A percentile compares a stretch with the other conserved stretches of the same genome.
phyloP scores from a whole-genome alignment of 2,888 invertebrate species.

The Notodonta ziczac region DNA sequence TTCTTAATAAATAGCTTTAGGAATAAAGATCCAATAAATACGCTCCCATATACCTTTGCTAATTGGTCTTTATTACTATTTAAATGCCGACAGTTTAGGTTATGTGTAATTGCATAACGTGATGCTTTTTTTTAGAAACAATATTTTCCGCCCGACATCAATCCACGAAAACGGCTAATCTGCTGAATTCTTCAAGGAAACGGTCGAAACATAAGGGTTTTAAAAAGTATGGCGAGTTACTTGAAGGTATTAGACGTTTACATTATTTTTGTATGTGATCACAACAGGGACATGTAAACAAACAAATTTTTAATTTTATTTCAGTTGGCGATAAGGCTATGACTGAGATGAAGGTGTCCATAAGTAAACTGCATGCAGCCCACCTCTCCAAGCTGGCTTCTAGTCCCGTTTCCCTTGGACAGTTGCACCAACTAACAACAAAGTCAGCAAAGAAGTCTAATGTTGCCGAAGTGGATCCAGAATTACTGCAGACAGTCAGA shows the following conservation, averaged over 20 bases:
- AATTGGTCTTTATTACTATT: neutral
- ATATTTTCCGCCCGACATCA: slow-evolving; percentile 62
- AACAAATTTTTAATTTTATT: slow-evolving; percentile 37
- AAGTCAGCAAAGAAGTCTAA: slow-evolving; percentile 51
- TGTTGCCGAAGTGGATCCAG: slow-evolving; percentile 68
- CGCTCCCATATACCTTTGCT: neutral
- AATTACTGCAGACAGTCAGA: slow-evolving; percentile 70
- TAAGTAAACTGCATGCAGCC: slow-evolving; percentile 87
- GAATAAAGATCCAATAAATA: neutral
- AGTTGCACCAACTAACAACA: slow-evolving; percentile 83
- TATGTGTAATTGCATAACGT: slow-evolving; percentile 70
- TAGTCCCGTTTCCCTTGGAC: slow-evolving; percentile 82
- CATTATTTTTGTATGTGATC: neutral
- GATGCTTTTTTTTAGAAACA: slow-evolving; percentile 62
- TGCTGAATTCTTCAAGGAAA: slow-evolving; percentile 65
- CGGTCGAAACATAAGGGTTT: slow-evolving; percentile 74
- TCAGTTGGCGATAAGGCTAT: slow-evolving; percentile 87
- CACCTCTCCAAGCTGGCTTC: slow-evolving; percentile 87
- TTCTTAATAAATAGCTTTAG: neutral
- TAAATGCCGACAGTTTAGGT: slow-evolving; percentile 3
- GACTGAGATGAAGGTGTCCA: slow-evolving; percentile 87
- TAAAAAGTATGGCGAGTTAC: slow-evolving; percentile 87
- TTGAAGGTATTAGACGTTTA: slow-evolving; percentile 83
- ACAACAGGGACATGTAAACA: slow-evolving; percentile 33
- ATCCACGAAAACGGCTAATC: slow-evolving; percentile 73